phyloP scores from a whole-genome alignment of 2,797 vertebrate genomes.

The Xiphophorus birchmanni region DNA sequence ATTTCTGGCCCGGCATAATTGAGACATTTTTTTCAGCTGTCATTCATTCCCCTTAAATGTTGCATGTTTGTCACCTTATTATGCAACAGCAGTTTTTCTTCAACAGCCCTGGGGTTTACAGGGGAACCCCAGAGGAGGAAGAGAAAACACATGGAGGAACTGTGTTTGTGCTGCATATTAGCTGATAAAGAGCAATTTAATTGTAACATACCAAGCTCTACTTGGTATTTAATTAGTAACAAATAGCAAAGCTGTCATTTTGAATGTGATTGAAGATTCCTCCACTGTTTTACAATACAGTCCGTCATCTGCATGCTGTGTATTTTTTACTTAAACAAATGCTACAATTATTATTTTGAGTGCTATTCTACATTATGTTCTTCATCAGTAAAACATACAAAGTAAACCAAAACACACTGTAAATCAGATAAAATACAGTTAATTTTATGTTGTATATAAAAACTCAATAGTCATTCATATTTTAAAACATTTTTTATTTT shows the following conservation, averaged over 20 bases:
- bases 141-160: not conserved
- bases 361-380: not conserved
- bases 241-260: not conserved
- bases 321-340: not conserved
- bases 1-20: not conserved
- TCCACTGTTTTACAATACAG: not conserved
- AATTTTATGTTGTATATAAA: not conserved
- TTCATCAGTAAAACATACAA: not conserved
- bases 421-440: not conserved
- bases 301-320: not conserved
- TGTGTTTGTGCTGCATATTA: not conserved
- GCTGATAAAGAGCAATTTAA: not conserved
- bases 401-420: not conserved
- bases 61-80: not conserved
- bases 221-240: not conserved
- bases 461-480: constrained; percentile 5
- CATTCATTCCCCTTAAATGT: not conserved
- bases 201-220: not conserved
- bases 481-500: constrained; percentile 31
- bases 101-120: constrained; percentile 1
- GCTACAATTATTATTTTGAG: not conserved
- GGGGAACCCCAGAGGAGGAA: constrained; percentile 22
- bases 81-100: constrained; percentile 2
- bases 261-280: not conserved
- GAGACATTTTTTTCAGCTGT: not conserved